Base-by-base conservation (phyloP, 2,888 invertebrate species). In the Synergus gifuensis region DNA sequence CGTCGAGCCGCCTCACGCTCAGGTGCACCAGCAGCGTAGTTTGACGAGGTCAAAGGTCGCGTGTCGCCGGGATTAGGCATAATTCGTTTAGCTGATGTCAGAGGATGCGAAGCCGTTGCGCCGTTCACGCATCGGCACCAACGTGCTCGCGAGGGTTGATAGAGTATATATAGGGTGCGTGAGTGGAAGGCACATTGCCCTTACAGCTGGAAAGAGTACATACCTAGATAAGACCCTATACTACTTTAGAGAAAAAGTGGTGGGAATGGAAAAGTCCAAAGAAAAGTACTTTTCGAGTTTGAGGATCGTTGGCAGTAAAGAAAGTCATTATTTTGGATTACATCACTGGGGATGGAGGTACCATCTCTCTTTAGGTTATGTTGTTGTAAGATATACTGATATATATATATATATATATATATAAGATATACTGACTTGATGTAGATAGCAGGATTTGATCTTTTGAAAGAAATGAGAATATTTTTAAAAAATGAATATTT, bases 1-100 rank as follows among this genome's bases (percentile, higher is more conserved):
- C 86, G 83, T 85, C 84, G 85, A 83, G 84, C 85, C 84, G 83
- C 84, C 76, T 81, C 80, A 81, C 81, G 81, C 80, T 83, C 85
- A 85, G 84, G 83, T 84, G 83, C 78, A 82, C 58, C 78, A 42
- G 79, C 60, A 80, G 44, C 79, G 81, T 69, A 81, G 82, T 78
- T 82, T 82, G 81, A 82, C 82, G 83, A 79, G 83, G 84, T 83
- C 83, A 83, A 82, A 79, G 77, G 77, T 58, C 69, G 76, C 76
- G 58, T 76, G 66, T 66, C 62, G 46, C 44, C 66, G 58, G 58
- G 60, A 76, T 76, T 76, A 54, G 54, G 11, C 16, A 36, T 73
- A 73, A 73, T 54, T 73, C 54, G 36, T 73, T 73, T 73, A 40
- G 16, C 36, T 40, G n/a, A 54, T 28, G 36, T 16, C 16, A n/a